Percentiles rank a stretch among this genome's conserved stretches.
Evolutionary conservation across 2,113 vertebrate genomes (phyloP).

Genomic region (Canis aureus): DNA sequence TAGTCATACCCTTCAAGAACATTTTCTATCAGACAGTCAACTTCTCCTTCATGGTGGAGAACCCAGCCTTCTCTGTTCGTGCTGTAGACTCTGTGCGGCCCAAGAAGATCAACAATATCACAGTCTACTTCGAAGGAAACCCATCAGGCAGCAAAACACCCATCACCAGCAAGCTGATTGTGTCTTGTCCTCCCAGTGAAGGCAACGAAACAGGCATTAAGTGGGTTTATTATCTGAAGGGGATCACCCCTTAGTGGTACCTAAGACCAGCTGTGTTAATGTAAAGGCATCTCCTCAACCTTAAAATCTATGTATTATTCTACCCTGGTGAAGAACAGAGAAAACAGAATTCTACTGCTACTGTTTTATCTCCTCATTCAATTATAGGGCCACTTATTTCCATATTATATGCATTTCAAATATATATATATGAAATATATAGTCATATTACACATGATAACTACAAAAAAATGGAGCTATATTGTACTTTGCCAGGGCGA

Average conservation of each 20-base stretch:
- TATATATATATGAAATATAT: background rate
- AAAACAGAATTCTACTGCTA: background rate
- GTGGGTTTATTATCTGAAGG: slow-evolving; percentile 93
- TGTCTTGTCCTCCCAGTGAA: slow-evolving; percentile 85
- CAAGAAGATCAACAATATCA: slow-evolving; percentile 88
- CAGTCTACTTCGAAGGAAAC: slow-evolving; percentile 87
- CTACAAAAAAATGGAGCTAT: background rate
- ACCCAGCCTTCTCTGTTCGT: slow-evolving; percentile 88
- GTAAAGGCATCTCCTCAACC: background rate
- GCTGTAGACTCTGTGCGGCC: slow-evolving; percentile 83
- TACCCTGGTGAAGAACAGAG: background rate
- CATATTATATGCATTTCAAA: background rate
- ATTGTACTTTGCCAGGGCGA: background rate
- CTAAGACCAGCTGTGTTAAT: background rate
- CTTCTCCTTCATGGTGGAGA: slow-evolving; percentile 89
- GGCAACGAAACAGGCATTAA: slow-evolving; percentile 76
- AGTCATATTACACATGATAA: background rate
- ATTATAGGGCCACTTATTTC: background rate
- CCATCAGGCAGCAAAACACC: slow-evolving; percentile 66
- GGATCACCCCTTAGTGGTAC: slow-evolving; percentile 80
- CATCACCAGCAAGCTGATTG: slow-evolving; percentile 87
- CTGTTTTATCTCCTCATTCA: background rate
- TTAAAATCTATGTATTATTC: background rate
- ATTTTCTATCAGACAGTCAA: slow-evolving; percentile 88
- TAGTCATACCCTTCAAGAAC: slow-evolving; percentile 94